Base-by-base conservation (phyloP, 2,113 vertebrate species). In the Condylura cristata region DNA sequence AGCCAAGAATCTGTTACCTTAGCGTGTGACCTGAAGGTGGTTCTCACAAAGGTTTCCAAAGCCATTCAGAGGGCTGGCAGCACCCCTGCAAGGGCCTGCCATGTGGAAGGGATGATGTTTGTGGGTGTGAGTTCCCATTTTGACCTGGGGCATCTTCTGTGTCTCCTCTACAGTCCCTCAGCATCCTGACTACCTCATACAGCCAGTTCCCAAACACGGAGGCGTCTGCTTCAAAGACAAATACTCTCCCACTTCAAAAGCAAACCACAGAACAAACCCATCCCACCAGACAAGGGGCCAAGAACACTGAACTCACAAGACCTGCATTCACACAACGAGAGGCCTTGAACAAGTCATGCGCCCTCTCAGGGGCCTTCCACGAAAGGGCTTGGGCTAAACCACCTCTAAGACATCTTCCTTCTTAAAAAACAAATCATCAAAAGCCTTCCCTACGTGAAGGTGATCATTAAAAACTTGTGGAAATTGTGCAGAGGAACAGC, bases 361-460 rank as follows among this genome's bases (percentile, higher is more conserved):
- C 30, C 39, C 60, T 84, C 37, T 51, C 83, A 72, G 61, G 10
- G 14, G 3, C 8, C 76, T n/a, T 17, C 46, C n/a, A 60, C 22
- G 5, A 13, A 80, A 7, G 16, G 18, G 2, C 0, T 12, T 89
- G 8, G 5, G 66, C 61, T 63, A 63, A 86, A 41, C 28, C 41
- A 28, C 12, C 41, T 56, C 75, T 68, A 39, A 87, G 32, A 66
- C 34, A 12, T 37, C 20, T 76, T 44, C 46, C 16, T 81, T 88
- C 75, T 82, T 84, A 56, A 75, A 81, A 83, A 70, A 51, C 9
- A 86, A 39, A 63, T 17, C 53, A 81, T 44, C 65, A n/a, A 61
- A 81, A 53, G 39, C 6, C 16, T 12, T 7, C 44, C 24, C 22
- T n/a, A 22, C 51, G 20, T 92, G 66, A 17, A 8, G 20, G 63